Conservation (phyloP, 2,888 invertebrate genomes). For the Neria commutata region DNA sequence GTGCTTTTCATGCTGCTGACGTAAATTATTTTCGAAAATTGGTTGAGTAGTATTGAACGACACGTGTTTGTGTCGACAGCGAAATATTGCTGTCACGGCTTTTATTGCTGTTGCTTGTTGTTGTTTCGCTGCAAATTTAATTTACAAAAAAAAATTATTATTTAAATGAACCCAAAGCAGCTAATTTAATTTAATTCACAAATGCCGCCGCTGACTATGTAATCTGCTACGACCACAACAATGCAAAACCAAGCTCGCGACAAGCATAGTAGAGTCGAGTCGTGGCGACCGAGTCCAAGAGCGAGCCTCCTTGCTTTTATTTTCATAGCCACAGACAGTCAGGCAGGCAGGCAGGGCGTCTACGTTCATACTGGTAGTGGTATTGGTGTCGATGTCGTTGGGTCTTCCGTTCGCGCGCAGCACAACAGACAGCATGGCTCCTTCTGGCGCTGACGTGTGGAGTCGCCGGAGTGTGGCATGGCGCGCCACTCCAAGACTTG, state of each 20-base stretch:
- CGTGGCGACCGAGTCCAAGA: not conserved
- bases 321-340: too few relatives aligned
- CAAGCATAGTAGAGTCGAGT: not conserved
- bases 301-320: not conserved
- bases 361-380: not conserved
- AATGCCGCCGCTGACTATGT: not conserved
- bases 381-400: constrained; percentile 2
- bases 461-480: not conserved
- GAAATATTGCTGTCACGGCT: constrained; percentile 31
- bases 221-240: not conserved
- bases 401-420: not conserved
- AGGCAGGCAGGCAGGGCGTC: too few relatives aligned
- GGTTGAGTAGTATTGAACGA: too few relatives aligned
- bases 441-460: not conserved
- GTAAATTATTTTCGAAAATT: too few relatives aligned
- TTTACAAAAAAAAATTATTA: not conserved
- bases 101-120: constrained; percentile 33
- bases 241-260: not conserved
- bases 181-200: constrained; percentile 15
- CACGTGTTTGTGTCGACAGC: too few relatives aligned
- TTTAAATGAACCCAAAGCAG: not conserved
- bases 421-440: constrained; percentile 18
- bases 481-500: not conserved
- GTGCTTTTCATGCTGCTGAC: too few relatives aligned
- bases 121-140: constrained; percentile 2